Percentiles rank a stretch among this genome's conserved stretches.
phyloP scores from a whole-genome alignment of 1,140 invertebrate genomes.

The Zeugodacus cucurbitae region DNA sequence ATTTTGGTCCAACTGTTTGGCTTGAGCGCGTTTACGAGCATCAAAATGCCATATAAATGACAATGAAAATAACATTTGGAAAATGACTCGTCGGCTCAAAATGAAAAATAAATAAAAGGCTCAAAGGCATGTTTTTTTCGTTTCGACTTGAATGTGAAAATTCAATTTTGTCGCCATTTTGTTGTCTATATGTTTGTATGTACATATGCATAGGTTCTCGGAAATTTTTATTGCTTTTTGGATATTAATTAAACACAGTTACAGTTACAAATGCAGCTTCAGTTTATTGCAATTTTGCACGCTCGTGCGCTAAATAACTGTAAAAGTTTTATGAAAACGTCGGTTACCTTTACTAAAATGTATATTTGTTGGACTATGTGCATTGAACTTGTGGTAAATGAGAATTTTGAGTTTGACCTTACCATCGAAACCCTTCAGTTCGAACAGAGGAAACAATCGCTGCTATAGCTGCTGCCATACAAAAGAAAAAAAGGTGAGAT shows the following conservation, averaged over 20 bases:
- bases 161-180: background rate
- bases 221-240: background rate
- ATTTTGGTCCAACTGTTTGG: background rate
- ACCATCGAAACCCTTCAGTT: no score
- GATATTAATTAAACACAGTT: background rate
- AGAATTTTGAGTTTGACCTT: background rate
- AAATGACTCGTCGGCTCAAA: background rate
- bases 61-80: constrained; percentile 31
- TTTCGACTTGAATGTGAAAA: background rate
- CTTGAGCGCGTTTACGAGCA: background rate
- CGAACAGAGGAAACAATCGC: no score
- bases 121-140: background rate
- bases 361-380: background rate
- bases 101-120: background rate
- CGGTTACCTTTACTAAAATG: background rate
- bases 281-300: background rate
- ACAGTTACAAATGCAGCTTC: background rate
- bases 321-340: background rate
- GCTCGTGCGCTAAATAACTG: background rate
- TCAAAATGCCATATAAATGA: background rate
- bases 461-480: no score
- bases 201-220: background rate
- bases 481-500: no score
- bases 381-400: background rate
- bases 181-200: background rate